Evolutionary conservation across 2,113 vertebrate species (phyloP), one percentile per base, ranked within the genome.

Genomic region (Dasyurus viverrinus): DNA sequence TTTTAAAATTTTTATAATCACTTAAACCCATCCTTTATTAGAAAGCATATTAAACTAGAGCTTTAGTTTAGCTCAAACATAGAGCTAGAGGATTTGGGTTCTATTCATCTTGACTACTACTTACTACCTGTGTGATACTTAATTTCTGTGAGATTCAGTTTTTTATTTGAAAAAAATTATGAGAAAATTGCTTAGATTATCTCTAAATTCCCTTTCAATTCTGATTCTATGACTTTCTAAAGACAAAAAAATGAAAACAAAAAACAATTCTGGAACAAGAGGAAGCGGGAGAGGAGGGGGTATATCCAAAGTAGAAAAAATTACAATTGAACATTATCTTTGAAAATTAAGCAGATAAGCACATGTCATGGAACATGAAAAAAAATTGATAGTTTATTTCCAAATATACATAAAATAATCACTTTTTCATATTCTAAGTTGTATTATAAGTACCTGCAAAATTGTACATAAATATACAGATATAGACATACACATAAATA

Each of bases 311-410:
- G 3, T 54, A 93, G 55, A 89, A 53, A 26, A 92, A 26, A 92
- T 1, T 60, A 53, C 42, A 50, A 60, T 92, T 90, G 48, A 91
- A 90, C 53, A 42, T n/a, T 90, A 25, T 92, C 68, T 60, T 93
- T 90, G 57, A 89, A 96, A 94, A 50, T 0, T 30, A 93, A 54
- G 91, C n/a, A 92, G 76, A 52, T 93, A 48, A 96, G 25, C 19
- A 12, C 26, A 96, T 93, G 60, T n/a, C 26, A 57, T 27, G 55
- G 26, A 60, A 68, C 30, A 36, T 68, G 57, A 57, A 14, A 92
- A 92, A 97, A 94, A 93, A 93, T 22, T 53, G 94, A 90, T 6
- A 54, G 68, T 0, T 68, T 90, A 7, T 90, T 93, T 95, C 94
- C 90, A 95, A 8, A 53, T 50, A 53, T 55, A 14, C 19, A 54